A percentile compares a stretch with the other conserved stretches of the same genome.
These are phyloP conservation scores for Cerceris rybyensis DNA, from an alignment of 2,888 invertebrate species.

Conservation along the genomic window DNA sequence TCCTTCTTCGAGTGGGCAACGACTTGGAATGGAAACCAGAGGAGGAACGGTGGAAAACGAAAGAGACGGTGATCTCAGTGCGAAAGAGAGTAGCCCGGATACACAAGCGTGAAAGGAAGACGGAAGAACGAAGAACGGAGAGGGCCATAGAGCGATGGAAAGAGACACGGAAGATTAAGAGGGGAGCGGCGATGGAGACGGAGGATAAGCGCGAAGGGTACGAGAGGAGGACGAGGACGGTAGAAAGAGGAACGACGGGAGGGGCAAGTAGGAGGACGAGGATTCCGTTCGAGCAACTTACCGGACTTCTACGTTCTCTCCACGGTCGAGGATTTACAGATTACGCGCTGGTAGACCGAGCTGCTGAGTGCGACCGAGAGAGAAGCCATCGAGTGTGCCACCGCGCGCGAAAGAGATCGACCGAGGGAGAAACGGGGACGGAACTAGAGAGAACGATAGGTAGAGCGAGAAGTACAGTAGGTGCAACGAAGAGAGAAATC, in stretches of 20 bases:
- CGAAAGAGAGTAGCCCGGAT: conserved; percentile 6
- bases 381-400: conserved; percentile 40
- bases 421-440: conserved; percentile 24
- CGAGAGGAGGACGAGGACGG: conserved; percentile 29
- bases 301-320: conserved; percentile 79
- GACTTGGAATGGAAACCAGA: conserved; percentile 54
- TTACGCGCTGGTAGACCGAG: conserved; percentile 76
- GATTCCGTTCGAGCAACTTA: conserved; percentile 80
- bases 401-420: conserved; percentile 45
- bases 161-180: conserved; percentile 59
- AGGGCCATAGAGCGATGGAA: conserved; percentile 39
- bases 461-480: background rate
- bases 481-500: no score
- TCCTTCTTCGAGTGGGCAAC: conserved; percentile 65
- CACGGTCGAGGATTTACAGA: conserved; percentile 81
- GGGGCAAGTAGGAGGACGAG: conserved; percentile 64
- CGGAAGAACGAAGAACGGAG: background rate
- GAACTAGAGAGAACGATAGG: conserved; percentile 19
- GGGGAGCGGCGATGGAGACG: conserved; percentile 55
- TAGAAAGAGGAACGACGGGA: conserved; percentile 37
- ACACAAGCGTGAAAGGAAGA: no score
- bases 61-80: conserved; percentile 23
- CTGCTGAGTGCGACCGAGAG: conserved; percentile 60
- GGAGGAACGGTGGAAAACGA: conserved; percentile 52
- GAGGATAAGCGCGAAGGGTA: conserved; percentile 53